These are phyloP conservation scores for Cephalopterus ornatus DNA, from an alignment of 2,113 vertebrate genomes.

Conservation along the genomic window DNA sequence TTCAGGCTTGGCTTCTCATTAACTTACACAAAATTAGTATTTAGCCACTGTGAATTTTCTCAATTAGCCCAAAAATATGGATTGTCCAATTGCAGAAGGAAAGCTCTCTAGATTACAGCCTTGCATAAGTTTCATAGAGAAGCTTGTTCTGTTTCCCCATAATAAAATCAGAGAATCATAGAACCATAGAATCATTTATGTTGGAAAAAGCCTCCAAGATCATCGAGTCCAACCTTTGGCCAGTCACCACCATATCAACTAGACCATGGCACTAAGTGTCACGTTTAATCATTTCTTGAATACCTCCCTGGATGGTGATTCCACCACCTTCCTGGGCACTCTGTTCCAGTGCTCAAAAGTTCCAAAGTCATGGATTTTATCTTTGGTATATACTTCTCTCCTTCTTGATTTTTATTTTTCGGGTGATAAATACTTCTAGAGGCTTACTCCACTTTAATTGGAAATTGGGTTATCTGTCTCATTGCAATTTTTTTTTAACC, in stretches of 20 bases:
- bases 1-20: background rate
- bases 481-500: background rate
- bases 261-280: background rate
- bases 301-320: accelerated
- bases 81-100: background rate
- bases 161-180: background rate
- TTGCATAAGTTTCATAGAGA: background rate
- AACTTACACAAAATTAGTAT: background rate
- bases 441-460: background rate
- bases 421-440: background rate
- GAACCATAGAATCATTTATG: background rate
- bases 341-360: background rate
- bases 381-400: background rate
- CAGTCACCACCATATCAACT: background rate
- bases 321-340: background rate
- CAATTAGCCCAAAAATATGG: background rate
- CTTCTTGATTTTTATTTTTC: background rate
- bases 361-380: background rate
- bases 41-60: background rate
- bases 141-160: background rate
- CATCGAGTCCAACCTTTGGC: too few relatives aligned
- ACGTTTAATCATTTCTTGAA: background rate
- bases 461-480: background rate
- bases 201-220: background rate
- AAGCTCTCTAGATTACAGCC: background rate